Evolutionary conservation across 35 echinoderm and acorn worm genomes (phyloP), one percentile per base, ranked within the genome.

Genomic region (Holothuria glaberrima): DNA sequence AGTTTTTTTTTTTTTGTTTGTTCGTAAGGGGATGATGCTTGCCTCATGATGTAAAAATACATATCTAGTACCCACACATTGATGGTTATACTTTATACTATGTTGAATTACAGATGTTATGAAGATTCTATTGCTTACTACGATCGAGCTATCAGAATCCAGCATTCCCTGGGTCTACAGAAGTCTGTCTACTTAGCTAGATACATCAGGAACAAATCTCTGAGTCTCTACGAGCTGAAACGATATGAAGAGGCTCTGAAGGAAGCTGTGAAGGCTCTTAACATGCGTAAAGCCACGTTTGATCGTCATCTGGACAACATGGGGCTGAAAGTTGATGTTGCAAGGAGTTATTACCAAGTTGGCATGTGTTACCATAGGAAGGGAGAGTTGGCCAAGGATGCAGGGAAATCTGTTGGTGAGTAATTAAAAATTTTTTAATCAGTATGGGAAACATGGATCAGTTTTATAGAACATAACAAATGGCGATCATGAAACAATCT

Each of bases 191-290:
- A 87, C 66, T 27, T 87, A 9, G 60, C 85, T 18, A 48, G 65
- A 44, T 69, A 48, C 85, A 87, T 87, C 63, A 87, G 65, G 44
- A 87, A 87, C 66, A 87, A 87, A 48, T 28, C 85, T 28, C 60
- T 71, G 59, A 54, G 38, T 31, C 66, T 87, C 22, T 69, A 34
- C 9, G 85, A 87, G 24, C 13, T 87, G 62, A 87, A 87, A 59
- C 30, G 50, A 52, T 87, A 87, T 34, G 85, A 87, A 0, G 85
- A 87, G 36, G 85, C 85, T 4, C 85, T 69, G 26, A 70, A 70
- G 60, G 38, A 36, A 27, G 85, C 85, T 14, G 20, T 50, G 13
- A 30, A 87, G 64, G 85, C 85, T 16, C 44, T 87, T 10, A 87
- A 87, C 60, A 87, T 69, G 32, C 66, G 85, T 31, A 71, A 50